Base-by-base conservation (phyloP, 2,888 invertebrate species). In the Argyresthia albistria region DNA sequence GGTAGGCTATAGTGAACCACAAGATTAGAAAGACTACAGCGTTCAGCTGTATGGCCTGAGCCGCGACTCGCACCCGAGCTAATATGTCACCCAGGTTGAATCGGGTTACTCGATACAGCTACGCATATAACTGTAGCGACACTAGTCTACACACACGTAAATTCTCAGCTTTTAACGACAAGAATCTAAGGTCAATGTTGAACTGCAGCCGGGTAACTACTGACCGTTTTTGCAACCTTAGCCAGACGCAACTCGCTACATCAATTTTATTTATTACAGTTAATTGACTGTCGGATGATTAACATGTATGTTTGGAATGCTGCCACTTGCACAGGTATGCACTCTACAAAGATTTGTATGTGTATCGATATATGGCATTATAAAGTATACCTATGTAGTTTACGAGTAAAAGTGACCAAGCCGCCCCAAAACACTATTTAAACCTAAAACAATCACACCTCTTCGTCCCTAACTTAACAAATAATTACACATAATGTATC, bases 71-170 rank as follows among this genome's bases (percentile, higher is more conserved):
- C 56, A 80, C 60, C 35, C 79, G 78, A 56, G 73, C 77, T 53
- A 67, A 59, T 61, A 80, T 67, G 63, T 76, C 77, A 71, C 80
- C 86, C 86, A 87, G 86, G 75, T 76, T 86, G 81, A 65, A 71
- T 76, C 69, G 60, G 63, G 61, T 63, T 65, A 63, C 51, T 15
- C 35, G 35, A 25, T 25, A 25, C 25, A 25, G 25, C 25, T 25
- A 25, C 25, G 25, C 25, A 25, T 25, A 25, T 25, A 25, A 25
- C 25, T 25, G 3, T 25, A 25, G 25, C 25, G 6, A 25, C 25
- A 25, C 62, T 58, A 67, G 66, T 70, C 74, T 59, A 56, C 55
- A 57, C 56, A 61, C 57, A 66, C 64, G 65, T 25, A 25, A 25
- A 68, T 73, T 63, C 59, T 60, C 62, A 67, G 56, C 73, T 80